Percentiles rank a stretch among this genome's conserved stretches.
These are phyloP conservation scores for Galaxea fascicularis DNA, from an alignment of 92 coral and sea anemone genomes.

Conservation along the genomic window DNA sequence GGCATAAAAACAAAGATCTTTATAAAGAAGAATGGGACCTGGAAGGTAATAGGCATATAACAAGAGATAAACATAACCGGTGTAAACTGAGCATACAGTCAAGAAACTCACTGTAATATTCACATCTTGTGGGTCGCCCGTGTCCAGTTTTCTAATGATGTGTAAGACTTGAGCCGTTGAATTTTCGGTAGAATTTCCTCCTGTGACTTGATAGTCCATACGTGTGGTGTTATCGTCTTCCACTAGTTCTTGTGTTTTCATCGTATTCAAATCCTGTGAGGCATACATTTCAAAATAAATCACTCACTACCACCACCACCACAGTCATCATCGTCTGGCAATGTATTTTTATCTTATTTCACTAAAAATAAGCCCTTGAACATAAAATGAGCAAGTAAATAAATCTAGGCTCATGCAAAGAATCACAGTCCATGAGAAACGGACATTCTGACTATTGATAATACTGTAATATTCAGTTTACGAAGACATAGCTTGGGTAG, in stretches of 20 bases:
- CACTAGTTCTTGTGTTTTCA: not conserved
- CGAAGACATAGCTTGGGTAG: no score
- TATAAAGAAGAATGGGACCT: not conserved
- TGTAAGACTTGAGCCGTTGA: slow-evolving; percentile 30
- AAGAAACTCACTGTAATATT: slow-evolving; percentile 48
- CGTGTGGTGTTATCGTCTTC: slow-evolving; percentile 17
- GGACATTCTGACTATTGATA: no score
- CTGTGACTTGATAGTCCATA: slow-evolving; percentile 14
- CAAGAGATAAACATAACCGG: not conserved
- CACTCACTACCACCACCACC: no score
- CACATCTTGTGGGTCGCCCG: slow-evolving; percentile 61
- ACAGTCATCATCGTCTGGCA: no score
- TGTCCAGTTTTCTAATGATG: slow-evolving; percentile 47
- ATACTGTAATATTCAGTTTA: no score
- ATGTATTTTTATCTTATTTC: no score
- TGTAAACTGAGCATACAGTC: not conserved
- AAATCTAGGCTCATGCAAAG: no score
- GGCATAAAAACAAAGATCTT: no score
- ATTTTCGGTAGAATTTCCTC: not conserved
- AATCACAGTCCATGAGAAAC: no score
- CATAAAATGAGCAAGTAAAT: no score
- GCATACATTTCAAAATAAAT: no score
- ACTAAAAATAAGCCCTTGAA: no score
- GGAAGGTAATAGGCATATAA: not conserved
- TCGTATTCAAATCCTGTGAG: slow-evolving; percentile 44